Conservation (phyloP, 2,888 invertebrate genomes). For the Metellina segmentata region DNA sequence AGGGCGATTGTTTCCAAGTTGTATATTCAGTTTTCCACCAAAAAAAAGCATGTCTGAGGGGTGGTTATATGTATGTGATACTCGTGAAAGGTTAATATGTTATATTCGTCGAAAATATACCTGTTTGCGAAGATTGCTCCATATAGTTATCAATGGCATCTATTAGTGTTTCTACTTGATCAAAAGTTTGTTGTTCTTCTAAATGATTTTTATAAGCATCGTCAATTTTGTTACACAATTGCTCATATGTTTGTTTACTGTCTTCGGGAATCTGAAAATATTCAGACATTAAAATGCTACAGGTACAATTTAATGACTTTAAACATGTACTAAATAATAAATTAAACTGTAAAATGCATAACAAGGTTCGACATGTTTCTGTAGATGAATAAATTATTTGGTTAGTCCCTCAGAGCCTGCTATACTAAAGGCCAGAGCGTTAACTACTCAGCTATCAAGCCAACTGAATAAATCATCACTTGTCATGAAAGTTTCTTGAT, state of each 20-base stretch:
- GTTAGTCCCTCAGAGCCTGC: not conserved
- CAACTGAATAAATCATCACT: too few species aligned
- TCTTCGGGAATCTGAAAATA: slow-evolving; percentile 1
- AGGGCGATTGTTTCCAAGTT: too few species aligned
- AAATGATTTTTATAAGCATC: not conserved
- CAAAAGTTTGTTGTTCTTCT: slow-evolving; percentile 5
- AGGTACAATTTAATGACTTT: not conserved
- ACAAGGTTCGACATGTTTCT: not conserved
- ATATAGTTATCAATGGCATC: slow-evolving; percentile 3
- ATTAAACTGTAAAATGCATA: not conserved
- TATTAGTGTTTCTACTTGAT: slow-evolving; percentile 14
- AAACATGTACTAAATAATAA: not conserved
- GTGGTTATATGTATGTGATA: too few species aligned
- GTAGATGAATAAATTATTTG: not conserved
- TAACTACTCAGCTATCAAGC: too few species aligned
- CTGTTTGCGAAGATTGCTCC: not conserved
- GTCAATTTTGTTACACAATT: not conserved
- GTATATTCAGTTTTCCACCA: too few species aligned
- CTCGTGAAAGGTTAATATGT: not conserved
- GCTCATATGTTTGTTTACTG: not conserved
- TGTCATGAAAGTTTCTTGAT: too few species aligned
- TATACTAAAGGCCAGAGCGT: too few species aligned
- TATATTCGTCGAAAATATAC: not conserved
- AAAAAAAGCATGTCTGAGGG: too few species aligned
- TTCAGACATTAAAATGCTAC: too few species aligned